Evolutionary conservation across 1,140 invertebrate genomes (phyloP).

Genomic region (Armadillidium nasatum): DNA sequence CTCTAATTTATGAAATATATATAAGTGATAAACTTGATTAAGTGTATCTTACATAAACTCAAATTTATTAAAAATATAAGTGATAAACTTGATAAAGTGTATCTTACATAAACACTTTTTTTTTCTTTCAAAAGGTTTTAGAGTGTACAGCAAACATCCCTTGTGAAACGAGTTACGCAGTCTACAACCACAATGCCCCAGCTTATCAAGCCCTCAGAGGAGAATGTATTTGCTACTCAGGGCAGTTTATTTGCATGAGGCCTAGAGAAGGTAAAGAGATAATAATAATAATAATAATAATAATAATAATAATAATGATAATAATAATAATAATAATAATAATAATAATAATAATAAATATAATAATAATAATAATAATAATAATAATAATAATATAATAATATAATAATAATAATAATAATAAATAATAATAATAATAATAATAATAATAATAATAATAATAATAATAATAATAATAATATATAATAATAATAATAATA

Average conservation of each 20-base stretch:
- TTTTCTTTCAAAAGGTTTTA: slow-evolving; percentile 55
- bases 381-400: background rate
- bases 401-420: background rate
- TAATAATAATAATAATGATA: too few species aligned
- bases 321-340: background rate
- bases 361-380: too few species aligned
- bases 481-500: too few species aligned
- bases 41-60: too few species aligned
- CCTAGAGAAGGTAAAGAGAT: slow-evolving; percentile 54
- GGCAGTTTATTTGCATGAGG: slow-evolving; percentile 83
- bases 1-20: too few species aligned
- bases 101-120: too few species aligned
- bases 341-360: background rate
- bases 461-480: too few species aligned
- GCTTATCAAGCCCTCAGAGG: slow-evolving; percentile 83
- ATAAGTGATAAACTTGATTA: too few species aligned
- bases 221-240: slow-evolving; percentile 82
- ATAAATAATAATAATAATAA: background rate
- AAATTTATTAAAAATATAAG: too few species aligned
- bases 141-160: slow-evolving; percentile 71
- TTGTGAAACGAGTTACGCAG: slow-evolving; percentile 72
- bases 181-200: slow-evolving; percentile 81
- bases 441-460: too few species aligned
- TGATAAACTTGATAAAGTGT: too few species aligned
- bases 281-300: too few species aligned